Conservation (phyloP, 1,140 invertebrate species). For the Drosophila cardini region DNA sequence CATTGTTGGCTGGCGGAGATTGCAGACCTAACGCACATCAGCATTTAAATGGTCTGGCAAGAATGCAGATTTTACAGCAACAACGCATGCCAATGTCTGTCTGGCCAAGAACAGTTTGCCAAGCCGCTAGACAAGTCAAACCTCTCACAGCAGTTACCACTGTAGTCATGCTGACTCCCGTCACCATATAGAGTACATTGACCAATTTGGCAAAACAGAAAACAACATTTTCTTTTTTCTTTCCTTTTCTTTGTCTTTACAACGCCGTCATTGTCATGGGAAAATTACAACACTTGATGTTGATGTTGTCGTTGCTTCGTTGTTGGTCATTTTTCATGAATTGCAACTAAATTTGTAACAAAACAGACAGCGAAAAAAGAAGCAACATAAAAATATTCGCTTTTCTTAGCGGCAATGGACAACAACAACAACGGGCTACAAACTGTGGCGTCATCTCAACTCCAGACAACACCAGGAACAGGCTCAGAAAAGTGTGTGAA, state of each 20-base stretch:
- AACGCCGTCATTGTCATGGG: constrained; percentile 58
- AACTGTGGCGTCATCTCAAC: constrained; percentile 50
- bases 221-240: constrained; percentile 9
- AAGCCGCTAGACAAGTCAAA: constrained; percentile 65
- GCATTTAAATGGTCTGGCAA: constrained; percentile 72
- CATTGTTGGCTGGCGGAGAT: constrained; percentile 14
- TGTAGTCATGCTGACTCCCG: not conserved
- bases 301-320: constrained; percentile 36
- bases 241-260: constrained; percentile 18
- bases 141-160: constrained; percentile 38
- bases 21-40: constrained; percentile 44
- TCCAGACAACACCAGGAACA: constrained; percentile 16
- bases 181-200: constrained; percentile 60
- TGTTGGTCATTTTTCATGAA: constrained; percentile 68
- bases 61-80: constrained; percentile 78
- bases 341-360: constrained; percentile 79
- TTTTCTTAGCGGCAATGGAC: constrained; percentile 17
- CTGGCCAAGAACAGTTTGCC: constrained; percentile 51
- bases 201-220: constrained; percentile 68
- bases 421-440: constrained; percentile 65
- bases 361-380: constrained; percentile 47
- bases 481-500: constrained; percentile 43
- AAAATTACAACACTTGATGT: constrained; percentile 77
- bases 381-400: constrained; percentile 8
- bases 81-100: constrained; percentile 60